Conservation (phyloP, 1,140 invertebrate genomes). For the Chrysoperla carnea region DNA sequence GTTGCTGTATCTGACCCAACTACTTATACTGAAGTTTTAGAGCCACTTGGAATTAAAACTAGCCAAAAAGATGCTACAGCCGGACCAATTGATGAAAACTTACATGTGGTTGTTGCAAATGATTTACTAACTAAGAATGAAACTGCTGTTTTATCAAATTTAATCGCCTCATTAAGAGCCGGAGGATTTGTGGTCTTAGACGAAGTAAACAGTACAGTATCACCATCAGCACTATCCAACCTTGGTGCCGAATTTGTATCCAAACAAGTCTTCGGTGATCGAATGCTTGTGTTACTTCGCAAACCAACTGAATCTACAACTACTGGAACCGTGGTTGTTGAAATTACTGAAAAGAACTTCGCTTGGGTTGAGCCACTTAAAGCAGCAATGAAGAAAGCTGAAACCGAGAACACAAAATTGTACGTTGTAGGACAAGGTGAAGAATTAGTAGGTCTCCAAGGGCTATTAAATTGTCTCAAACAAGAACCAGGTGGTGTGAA, state of each 20-base stretch:
- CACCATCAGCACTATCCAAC: slow-evolving; percentile 21
- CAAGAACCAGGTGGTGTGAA: slow-evolving; percentile 63
- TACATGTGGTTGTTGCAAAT: slow-evolving; percentile 40
- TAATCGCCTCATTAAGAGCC: slow-evolving; percentile 40
- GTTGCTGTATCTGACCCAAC: slow-evolving; percentile 29
- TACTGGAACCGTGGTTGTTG: slow-evolving; percentile 28
- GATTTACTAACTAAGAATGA: slow-evolving; percentile 36
- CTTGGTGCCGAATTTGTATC: slow-evolving; percentile 28
- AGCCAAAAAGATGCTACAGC: slow-evolving; percentile 30
- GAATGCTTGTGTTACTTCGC: slow-evolving; percentile 39
- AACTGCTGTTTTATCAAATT: slow-evolving; percentile 30
- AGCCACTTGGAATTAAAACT: slow-evolving; percentile 34
- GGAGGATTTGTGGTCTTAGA: slow-evolving; percentile 64
- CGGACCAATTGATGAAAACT: slow-evolving; percentile 38
- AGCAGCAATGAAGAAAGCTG: slow-evolving; percentile 38
- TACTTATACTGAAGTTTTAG: slow-evolving; percentile 25
- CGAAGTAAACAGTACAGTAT: slow-evolving; percentile 38
- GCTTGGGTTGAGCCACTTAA: slow-evolving; percentile 72
- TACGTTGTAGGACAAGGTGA: slow-evolving; percentile 52
- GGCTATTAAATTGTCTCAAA: slow-evolving; percentile 76
- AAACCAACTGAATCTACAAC: slow-evolving; percentile 20
- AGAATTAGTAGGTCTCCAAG: slow-evolving; percentile 58
- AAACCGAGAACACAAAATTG: slow-evolving; percentile 36
- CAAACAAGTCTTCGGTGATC: slow-evolving; percentile 35
- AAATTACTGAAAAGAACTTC: slow-evolving; percentile 48